These are phyloP conservation scores for Philereme vetulata DNA, from an alignment of 2,888 invertebrate genomes.

Conservation along the genomic window DNA sequence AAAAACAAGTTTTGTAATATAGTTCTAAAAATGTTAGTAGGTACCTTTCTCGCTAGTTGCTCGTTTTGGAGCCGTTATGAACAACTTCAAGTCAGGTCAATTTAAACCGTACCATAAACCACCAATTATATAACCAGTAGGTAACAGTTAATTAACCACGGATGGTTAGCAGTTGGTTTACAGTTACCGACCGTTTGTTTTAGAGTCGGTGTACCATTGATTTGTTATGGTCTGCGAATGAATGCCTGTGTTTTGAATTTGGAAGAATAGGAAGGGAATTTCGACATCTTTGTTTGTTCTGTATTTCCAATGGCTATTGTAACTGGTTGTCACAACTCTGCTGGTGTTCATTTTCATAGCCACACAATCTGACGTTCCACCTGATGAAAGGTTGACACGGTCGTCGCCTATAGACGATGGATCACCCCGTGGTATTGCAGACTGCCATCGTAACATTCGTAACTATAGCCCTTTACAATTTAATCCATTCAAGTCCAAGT, in stretches of 20 bases:
- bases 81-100: background rate
- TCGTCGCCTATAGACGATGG: too few relatives aligned
- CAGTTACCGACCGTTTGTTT: constrained; percentile 25
- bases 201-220: constrained; percentile 21
- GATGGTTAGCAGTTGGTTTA: constrained; percentile 17
- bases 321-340: too few relatives aligned
- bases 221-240: constrained; percentile 17
- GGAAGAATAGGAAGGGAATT: constrained; percentile 2
- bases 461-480: too few relatives aligned
- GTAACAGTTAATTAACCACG: constrained; percentile 25
- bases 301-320: too few relatives aligned
- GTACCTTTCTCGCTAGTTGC: background rate
- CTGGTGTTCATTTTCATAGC: too few relatives aligned
- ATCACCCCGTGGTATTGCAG: too few relatives aligned
- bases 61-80: background rate
- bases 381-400: too few relatives aligned
- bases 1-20: too few relatives aligned
- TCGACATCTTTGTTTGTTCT: background rate
- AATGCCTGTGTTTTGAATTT: constrained; percentile 1
- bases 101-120: constrained; percentile 13
- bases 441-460: too few relatives aligned
- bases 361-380: too few relatives aligned
- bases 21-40: too few relatives aligned
- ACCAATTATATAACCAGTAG: constrained; percentile 22
- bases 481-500: too few relatives aligned